phyloP scores from a whole-genome alignment of 2,888 invertebrate species.

The Hypercompe scribonia region DNA sequence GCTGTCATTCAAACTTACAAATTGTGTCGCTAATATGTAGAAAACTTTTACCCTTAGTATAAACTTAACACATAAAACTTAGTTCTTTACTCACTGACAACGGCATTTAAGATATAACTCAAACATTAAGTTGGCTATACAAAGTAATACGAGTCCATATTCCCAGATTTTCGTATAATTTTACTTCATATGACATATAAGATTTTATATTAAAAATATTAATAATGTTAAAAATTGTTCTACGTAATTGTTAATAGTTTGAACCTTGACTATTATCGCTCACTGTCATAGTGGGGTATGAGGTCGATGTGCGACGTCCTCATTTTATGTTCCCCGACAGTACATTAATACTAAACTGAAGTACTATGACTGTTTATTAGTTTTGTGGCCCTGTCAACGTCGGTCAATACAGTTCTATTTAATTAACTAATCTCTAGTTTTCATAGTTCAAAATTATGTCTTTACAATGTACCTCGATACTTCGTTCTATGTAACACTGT shows the following conservation, averaged over 20 bases:
- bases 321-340: slow-evolving; percentile 57
- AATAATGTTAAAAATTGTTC: slow-evolving; percentile 22
- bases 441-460: slow-evolving; percentile 63
- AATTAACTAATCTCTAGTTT: slow-evolving; percentile 36
- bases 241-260: slow-evolving; percentile 44
- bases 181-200: background rate
- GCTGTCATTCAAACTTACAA: background rate
- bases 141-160: background rate
- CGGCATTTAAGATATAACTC: background rate
- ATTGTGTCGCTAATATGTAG: background rate
- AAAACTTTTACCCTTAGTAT: background rate
- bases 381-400: slow-evolving; percentile 39
- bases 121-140: background rate
- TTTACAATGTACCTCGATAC: slow-evolving; percentile 62
- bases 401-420: slow-evolving; percentile 36
- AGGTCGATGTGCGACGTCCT: slow-evolving; percentile 38
- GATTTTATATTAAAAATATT: too few species aligned
- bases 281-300: slow-evolving; percentile 47
- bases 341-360: slow-evolving; percentile 53
- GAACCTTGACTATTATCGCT: slow-evolving; percentile 38
- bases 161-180: background rate
- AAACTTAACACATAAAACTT: background rate
- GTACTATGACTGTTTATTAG: slow-evolving; percentile 54
- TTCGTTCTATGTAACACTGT: slow-evolving; percentile 51
- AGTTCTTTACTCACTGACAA: background rate